Percentiles rank a stretch among this genome's conserved stretches.
Conservation (phyloP, 2,797 vertebrate genomes). For the Sphenodon punctatus region DNA sequence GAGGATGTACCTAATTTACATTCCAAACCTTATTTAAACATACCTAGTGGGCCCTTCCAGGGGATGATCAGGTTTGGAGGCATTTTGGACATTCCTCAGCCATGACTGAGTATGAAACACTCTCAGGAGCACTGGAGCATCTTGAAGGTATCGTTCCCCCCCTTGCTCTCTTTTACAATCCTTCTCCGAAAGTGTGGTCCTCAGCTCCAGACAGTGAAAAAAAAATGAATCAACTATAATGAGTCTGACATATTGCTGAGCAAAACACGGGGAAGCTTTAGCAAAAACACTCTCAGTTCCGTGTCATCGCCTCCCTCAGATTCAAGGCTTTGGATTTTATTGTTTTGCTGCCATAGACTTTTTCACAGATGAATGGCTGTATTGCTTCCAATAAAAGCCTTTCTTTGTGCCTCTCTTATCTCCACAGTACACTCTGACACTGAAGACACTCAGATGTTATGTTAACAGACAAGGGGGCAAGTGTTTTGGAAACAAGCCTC, state of each 20-base stretch:
- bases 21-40: not conserved
- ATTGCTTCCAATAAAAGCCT: conserved; percentile 32
- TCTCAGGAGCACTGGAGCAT: not conserved
- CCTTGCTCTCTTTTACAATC: conserved; percentile 9
- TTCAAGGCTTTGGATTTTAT: conserved; percentile 38
- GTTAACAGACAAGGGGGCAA: not conserved
- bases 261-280: conserved; percentile 31
- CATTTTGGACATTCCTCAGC: not conserved
- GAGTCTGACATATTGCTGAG: conserved; percentile 48
- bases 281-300: conserved; percentile 34
- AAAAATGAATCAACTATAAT: conserved; percentile 65
- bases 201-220: conserved; percentile 33
- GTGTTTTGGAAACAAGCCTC: not conserved
- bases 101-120: not conserved
- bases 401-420: conserved; percentile 19
- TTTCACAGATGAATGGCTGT: conserved; percentile 52
- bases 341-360: conserved; percentile 49
- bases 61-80: not conserved
- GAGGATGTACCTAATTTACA: rapidly evolving
- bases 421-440: conserved; percentile 6
- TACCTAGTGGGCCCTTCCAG: not conserved
- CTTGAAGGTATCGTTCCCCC: not conserved
- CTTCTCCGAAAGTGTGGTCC: conserved; percentile 25
- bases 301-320: conserved; percentile 7
- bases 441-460: not conserved